Base-by-base conservation (phyloP, 2,888 invertebrate genomes). In the Pandemis heparana region DNA sequence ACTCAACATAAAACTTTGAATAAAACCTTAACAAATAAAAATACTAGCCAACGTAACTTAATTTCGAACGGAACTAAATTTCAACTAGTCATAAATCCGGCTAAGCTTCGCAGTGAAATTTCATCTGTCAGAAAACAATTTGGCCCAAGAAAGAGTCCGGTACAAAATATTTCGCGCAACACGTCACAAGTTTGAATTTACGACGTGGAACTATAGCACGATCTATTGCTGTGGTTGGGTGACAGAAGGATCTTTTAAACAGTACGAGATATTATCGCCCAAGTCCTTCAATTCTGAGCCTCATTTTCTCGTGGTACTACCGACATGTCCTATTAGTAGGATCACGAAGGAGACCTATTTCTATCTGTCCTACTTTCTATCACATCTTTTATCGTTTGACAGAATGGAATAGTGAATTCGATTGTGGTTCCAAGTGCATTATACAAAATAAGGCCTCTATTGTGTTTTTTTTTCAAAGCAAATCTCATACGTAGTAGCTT, bases 91-190 rank as follows among this genome's bases (percentile, higher is more conserved):
- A 64, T 69, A 74, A 74, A 70, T 70, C 59, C 23, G n/a, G 60
- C 23, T 46, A 51, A 59, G 61, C 69, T 53, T 23, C 70, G 74
- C 65, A 70, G 70, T 74, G 70, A 70, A 74, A 74, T 70, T 74
- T 70, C 74, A 74, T 74, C 69, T 74, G 74, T 74, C 74, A 74
- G 51, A 74, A 74, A 74, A 74, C 70, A 74, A 74, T 74, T 74
- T 74, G 70, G 65, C 51, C 69, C 74, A 73, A 73, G 74, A 74
- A 74, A 74, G 65, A 74, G 74, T 74, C 68, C 32, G 63, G 63
- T 48, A 65, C 69, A 61, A 74, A 74, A 74, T 74, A 74, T 74
- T 70, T 70, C 64, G 60, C 65, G 18, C 59, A 18, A 59, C 67
- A 18, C 63, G 74, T 74, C 74, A 74, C 38, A 65, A 60, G 39